Percentiles rank a stretch among this genome's conserved stretches.
Conservation (phyloP, 1,140 invertebrate genomes). For the Trichonephila inaurata region DNA sequence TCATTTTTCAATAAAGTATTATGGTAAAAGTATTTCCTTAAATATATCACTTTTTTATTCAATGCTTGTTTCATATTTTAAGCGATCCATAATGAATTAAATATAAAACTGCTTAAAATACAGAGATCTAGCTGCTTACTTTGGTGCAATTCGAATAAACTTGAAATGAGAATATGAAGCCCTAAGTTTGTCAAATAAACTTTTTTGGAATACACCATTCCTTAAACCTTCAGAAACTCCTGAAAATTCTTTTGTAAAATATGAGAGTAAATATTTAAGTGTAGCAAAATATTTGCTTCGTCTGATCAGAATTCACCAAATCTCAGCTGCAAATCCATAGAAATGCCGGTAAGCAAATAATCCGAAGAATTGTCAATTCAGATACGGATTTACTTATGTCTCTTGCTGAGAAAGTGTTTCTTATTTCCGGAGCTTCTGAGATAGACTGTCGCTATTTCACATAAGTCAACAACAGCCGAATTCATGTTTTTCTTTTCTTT, state of each 20-base stretch:
- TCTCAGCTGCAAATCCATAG: neutral
- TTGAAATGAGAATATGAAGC: neutral
- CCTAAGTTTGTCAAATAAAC: neutral
- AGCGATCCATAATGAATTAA: no score
- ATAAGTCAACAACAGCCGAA: no score
- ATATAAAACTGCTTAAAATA: no score
- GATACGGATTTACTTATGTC: neutral
- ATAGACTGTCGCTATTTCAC: neutral
- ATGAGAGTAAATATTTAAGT: slow-evolving; percentile 30
- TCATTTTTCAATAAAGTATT: no score
- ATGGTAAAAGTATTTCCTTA: no score
- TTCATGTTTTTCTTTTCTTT: no score
- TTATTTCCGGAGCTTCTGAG: neutral
- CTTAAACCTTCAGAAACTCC: neutral
- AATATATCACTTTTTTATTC: no score
- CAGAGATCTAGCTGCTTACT: no score
- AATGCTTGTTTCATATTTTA: no score
- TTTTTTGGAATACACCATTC: neutral
- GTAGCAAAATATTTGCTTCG: neutral
- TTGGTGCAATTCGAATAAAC: no score
- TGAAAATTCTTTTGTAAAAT: neutral
- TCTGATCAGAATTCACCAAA: neutral
- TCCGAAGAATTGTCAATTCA: neutral
- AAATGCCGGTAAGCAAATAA: slow-evolving; percentile 37
- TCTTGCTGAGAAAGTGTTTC: neutral